A percentile compares a stretch with the other conserved stretches of the same genome.
These are phyloP conservation scores for Spodoptera littoralis DNA, from an alignment of 2,888 invertebrate genomes.

Conservation along the genomic window DNA sequence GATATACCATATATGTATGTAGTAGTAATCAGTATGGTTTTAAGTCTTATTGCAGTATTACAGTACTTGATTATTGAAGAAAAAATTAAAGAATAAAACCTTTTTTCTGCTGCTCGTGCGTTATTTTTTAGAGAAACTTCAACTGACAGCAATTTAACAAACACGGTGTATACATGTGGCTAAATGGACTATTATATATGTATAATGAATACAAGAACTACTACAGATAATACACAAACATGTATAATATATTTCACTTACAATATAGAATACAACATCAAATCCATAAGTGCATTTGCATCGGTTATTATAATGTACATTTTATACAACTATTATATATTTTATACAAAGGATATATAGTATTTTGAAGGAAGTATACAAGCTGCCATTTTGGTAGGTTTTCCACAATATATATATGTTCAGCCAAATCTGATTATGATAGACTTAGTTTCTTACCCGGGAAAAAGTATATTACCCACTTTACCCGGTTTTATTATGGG, in stretches of 20 bases:
- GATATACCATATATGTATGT: too few species aligned
- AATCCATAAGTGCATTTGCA: conserved; percentile 79
- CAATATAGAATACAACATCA: conserved; percentile 73
- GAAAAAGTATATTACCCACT: background rate
- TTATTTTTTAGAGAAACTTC: background rate
- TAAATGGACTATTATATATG: conserved; percentile 26
- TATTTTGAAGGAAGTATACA: conserved; percentile 3
- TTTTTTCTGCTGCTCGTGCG: too few species aligned
- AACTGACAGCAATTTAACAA: conserved; percentile 17
- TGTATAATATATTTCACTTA: conserved; percentile 50
- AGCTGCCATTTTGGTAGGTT: conserved; percentile 8
- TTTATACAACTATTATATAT: conserved; percentile 34
- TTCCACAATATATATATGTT: too few species aligned
- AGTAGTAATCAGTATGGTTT: too few species aligned
- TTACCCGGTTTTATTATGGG: background rate
- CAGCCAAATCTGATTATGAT: too few species aligned
- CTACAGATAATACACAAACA: conserved; percentile 36
- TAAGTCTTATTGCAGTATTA: too few species aligned
- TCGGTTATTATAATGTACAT: conserved; percentile 59
- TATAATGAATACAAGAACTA: conserved; percentile 37
- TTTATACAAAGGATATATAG: conserved; percentile 20
- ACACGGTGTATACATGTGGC: conserved; percentile 13
- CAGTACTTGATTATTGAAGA: too few species aligned
- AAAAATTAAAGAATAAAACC: too few species aligned
- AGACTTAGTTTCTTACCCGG: too few species aligned